phyloP scores from a whole-genome alignment of 2,888 invertebrate genomes.

The Mythimna vitellina region DNA sequence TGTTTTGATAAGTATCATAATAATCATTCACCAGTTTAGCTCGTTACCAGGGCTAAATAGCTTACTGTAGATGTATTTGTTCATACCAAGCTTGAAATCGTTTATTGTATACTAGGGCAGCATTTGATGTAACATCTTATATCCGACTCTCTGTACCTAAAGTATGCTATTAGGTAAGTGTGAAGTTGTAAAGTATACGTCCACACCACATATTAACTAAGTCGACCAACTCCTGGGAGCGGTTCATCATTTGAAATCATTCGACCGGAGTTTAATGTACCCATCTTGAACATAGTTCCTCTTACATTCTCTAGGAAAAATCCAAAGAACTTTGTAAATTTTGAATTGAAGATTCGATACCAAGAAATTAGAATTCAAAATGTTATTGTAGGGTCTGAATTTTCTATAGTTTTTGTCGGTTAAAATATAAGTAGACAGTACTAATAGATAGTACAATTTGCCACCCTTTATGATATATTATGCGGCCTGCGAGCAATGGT shows the following conservation, averaged over 20 bases:
- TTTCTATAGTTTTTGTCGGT: background rate
- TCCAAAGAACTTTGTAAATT: conserved; percentile 11
- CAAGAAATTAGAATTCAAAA: conserved; percentile 10
- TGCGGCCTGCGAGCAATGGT: too few relatives aligned
- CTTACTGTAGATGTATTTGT: too few relatives aligned
- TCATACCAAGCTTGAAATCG: background rate
- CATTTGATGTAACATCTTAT: background rate
- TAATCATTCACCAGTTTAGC: background rate
- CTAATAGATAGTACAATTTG: background rate
- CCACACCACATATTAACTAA: background rate
- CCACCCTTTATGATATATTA: background rate
- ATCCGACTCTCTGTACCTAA: background rate
- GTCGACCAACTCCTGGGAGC: conserved; percentile 6
- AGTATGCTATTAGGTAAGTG: conserved; percentile 2
- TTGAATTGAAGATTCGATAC: background rate
- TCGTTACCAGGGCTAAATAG: background rate
- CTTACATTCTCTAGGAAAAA: conserved; percentile 28
- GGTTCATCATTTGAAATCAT: conserved; percentile 32
- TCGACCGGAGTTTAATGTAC: conserved; percentile 17
- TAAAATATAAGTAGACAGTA: background rate
- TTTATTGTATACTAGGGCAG: background rate
- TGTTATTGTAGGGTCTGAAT: background rate
- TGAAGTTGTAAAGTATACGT: background rate
- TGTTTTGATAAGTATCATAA: background rate
- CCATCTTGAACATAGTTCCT: conserved; percentile 22